phyloP scores from a whole-genome alignment of 1,140 invertebrate genomes.

The Bombus vancouverensis region DNA sequence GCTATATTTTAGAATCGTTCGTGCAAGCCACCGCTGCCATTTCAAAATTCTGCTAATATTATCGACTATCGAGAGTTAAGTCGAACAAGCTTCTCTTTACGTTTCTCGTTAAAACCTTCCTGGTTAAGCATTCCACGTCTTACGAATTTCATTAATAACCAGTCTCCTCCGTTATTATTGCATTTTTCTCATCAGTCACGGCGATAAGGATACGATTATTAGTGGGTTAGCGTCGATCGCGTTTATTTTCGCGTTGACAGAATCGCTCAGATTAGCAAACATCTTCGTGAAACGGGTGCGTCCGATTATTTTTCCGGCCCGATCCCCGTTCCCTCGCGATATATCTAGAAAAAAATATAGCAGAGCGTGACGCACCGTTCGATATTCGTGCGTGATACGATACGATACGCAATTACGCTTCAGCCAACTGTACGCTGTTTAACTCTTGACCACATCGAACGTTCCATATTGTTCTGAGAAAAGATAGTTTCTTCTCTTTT shows the following conservation, averaged over 20 bases:
- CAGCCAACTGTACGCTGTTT: background rate
- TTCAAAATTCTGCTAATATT: background rate
- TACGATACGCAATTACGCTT: slow-evolving; percentile 25
- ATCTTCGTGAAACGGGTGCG: background rate
- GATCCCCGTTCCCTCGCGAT: background rate
- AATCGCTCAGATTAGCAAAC: background rate
- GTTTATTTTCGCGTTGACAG: background rate
- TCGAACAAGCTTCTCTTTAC: background rate
- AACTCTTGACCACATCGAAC: too few species aligned
- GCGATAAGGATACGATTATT: background rate
- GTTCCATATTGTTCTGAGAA: too few species aligned
- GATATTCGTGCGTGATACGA: slow-evolving; percentile 26
- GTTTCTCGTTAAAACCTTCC: background rate
- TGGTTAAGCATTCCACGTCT: background rate
- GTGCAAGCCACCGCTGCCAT: too few species aligned
- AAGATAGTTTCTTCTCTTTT: too few species aligned
- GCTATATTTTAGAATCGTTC: too few species aligned
- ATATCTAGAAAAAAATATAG: slow-evolving; percentile 14
- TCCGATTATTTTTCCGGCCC: background rate
- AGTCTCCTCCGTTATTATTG: background rate
- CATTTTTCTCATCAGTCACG: background rate
- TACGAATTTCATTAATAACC: background rate
- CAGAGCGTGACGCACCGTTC: slow-evolving; percentile 42
- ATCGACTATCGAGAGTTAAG: background rate
- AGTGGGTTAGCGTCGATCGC: background rate